phyloP scores from a whole-genome alignment of 2,113 vertebrate genomes.

The Echinops telfairi region DNA sequence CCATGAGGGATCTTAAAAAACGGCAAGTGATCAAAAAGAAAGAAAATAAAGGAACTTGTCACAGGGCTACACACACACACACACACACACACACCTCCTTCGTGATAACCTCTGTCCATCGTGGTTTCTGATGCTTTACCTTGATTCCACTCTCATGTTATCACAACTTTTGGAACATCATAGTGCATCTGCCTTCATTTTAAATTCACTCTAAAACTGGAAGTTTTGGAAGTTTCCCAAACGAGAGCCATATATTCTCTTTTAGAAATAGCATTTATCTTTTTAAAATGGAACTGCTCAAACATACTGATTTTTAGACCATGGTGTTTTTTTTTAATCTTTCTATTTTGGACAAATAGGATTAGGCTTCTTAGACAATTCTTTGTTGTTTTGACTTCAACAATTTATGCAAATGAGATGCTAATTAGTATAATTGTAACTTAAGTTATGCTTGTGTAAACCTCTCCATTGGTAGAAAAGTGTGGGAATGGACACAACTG shows the following conservation, averaged over 20 bases:
- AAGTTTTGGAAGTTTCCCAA: not conserved
- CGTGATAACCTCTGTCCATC: not conserved
- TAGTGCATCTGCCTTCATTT: not conserved
- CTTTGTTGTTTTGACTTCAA: conserved; percentile 96
- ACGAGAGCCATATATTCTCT: conserved; percentile 48
- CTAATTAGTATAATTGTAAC: conserved; percentile 96
- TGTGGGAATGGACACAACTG: conserved; percentile 97
- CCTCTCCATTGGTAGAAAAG: conserved; percentile 94
- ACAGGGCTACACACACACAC: not conserved
- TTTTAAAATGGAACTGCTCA: conserved; percentile 79
- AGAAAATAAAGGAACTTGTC: not conserved
- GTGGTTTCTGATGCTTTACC: not conserved
- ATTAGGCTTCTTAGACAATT: conserved; percentile 94
- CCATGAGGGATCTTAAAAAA: not conserved
- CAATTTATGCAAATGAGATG: conserved; percentile 99
- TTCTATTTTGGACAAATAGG: conserved; percentile 91
- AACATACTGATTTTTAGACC: conserved; percentile 85
- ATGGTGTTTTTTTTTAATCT: conserved; percentile 74
- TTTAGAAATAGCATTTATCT: conserved; percentile 80
- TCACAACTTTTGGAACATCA: conserved; percentile 12
- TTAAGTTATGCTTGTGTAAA: conserved; percentile 96
- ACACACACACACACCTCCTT: not conserved
- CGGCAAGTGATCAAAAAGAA: not conserved
- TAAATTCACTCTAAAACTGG: conserved; percentile 23
- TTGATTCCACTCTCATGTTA: conserved; percentile 18